A percentile compares a stretch with the other conserved stretches of the same genome.
Evolutionary conservation across 1,140 invertebrate species (phyloP).

Genomic region (Globodera rostochiensis): DNA sequence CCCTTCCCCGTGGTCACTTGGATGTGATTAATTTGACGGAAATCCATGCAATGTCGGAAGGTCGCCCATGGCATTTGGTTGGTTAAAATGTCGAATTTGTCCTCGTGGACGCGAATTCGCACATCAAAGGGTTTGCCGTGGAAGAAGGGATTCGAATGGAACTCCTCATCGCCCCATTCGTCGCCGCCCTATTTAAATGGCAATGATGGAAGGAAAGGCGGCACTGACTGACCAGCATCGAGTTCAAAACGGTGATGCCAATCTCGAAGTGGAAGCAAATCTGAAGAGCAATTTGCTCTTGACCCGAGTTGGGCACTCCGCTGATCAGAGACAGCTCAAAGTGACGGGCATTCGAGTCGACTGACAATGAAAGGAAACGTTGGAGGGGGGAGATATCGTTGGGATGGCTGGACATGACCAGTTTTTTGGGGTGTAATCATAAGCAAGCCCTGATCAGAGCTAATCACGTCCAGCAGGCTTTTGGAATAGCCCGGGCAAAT

Average conservation of each 20-base stretch:
- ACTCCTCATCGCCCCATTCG: constrained; percentile 51
- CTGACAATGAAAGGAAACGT: neutral
- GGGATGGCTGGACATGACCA: too few relatives aligned
- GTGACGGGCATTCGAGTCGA: constrained; percentile 9
- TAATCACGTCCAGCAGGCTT: too few relatives aligned
- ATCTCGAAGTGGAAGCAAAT: constrained; percentile 30
- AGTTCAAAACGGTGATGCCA: constrained; percentile 32
- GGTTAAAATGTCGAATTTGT: constrained; percentile 46
- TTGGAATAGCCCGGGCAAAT: too few relatives aligned
- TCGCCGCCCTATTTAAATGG: constrained; percentile 14
- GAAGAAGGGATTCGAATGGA: constrained; percentile 45
- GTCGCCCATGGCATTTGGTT: constrained; percentile 47
- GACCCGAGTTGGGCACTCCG: neutral
- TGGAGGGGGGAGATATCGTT: neutral
- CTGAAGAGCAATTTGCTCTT: constrained; percentile 14
- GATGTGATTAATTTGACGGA: constrained; percentile 40
- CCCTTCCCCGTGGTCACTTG: constrained; percentile 18
- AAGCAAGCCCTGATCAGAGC: too few relatives aligned
- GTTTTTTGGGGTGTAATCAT: too few relatives aligned
- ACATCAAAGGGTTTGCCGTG: constrained; percentile 41
- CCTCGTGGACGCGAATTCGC: constrained; percentile 50
- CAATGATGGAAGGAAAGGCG: neutral
- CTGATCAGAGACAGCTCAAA: constrained; percentile 15
- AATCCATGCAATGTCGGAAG: constrained; percentile 41
- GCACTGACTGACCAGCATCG: neutral